phyloP scores from a whole-genome alignment of 2,797 vertebrate genomes.

The Nasua narica region DNA sequence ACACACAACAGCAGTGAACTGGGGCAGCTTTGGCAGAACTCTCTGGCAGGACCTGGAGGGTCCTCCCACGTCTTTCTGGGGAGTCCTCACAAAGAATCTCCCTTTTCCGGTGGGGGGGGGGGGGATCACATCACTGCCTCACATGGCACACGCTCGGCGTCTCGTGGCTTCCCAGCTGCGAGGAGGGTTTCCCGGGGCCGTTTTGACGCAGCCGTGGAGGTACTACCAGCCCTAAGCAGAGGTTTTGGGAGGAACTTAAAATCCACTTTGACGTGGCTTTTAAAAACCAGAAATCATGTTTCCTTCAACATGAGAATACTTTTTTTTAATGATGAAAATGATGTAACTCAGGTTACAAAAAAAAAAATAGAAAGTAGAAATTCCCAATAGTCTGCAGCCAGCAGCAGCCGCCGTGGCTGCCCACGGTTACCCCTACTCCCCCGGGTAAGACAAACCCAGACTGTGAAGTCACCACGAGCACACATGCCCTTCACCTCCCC shows the following conservation, averaged over 20 bases:
- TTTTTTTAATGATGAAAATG: neutral
- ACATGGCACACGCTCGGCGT: neutral
- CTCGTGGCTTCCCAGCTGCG: neutral
- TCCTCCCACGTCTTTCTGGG: neutral
- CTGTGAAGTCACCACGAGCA: fast-evolving
- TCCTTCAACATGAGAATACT: neutral
- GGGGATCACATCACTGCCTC: neutral
- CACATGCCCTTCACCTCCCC: no score
- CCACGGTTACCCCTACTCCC: no score
- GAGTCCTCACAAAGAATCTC: neutral
- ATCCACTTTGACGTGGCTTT: neutral
- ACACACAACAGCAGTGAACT: no score
- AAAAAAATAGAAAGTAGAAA: neutral
- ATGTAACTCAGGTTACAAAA: neutral
- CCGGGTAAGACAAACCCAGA: fast-evolving
- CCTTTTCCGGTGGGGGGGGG: no score
- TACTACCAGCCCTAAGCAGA: neutral
- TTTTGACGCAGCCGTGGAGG: neutral
- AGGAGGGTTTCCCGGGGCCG: no score
- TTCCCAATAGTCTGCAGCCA: neutral
- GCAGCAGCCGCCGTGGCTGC: neutral
- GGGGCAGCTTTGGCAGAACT: no score
- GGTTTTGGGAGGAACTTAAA: neutral
- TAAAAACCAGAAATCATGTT: neutral
- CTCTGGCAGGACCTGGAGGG: no score